Percentiles rank a stretch among this genome's conserved stretches.
These are phyloP conservation scores for Drosophila orosa DNA, from an alignment of 1,140 invertebrate genomes.

Conservation along the genomic window DNA sequence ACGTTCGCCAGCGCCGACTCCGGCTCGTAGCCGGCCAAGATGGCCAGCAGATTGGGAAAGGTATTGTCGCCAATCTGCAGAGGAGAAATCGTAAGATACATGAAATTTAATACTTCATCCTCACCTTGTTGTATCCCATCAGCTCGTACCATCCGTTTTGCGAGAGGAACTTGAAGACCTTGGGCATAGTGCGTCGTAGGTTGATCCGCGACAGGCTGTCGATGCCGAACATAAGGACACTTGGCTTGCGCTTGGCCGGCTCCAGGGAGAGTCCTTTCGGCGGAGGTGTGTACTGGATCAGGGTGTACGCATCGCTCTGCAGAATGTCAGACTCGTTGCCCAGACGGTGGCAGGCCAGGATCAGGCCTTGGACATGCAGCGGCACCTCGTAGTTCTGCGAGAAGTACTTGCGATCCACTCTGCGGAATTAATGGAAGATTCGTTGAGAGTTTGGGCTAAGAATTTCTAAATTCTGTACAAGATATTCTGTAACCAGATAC, in stretches of 20 bases:
- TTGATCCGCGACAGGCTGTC: constrained; percentile 77
- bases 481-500: not conserved
- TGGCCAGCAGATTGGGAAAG: constrained; percentile 92
- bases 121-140: constrained; percentile 73
- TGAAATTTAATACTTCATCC: no score
- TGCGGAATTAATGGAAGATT: not conserved
- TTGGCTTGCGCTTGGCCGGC: constrained; percentile 45
- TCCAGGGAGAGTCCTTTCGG: not conserved
- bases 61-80: constrained; percentile 89
- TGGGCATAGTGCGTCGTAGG: constrained; percentile 77
- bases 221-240: constrained; percentile 71
- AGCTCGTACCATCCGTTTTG: constrained; percentile 60
- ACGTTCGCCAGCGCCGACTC: constrained; percentile 80
- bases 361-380: constrained; percentile 50
- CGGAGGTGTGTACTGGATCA: constrained; percentile 35
- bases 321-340: constrained; percentile 49
- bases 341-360: constrained; percentile 48
- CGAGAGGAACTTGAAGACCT: constrained; percentile 53
- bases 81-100: not conserved
- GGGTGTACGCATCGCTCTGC: constrained; percentile 47
- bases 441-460: not conserved
- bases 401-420: constrained; percentile 49
- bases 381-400: constrained; percentile 58
- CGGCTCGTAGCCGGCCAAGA: constrained; percentile 88
- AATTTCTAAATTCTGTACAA: not conserved